A percentile compares a stretch with the other conserved stretches of the same genome.
Evolutionary conservation across 2,797 vertebrate species (phyloP).

Genomic region (Vipera ursinii): DNA sequence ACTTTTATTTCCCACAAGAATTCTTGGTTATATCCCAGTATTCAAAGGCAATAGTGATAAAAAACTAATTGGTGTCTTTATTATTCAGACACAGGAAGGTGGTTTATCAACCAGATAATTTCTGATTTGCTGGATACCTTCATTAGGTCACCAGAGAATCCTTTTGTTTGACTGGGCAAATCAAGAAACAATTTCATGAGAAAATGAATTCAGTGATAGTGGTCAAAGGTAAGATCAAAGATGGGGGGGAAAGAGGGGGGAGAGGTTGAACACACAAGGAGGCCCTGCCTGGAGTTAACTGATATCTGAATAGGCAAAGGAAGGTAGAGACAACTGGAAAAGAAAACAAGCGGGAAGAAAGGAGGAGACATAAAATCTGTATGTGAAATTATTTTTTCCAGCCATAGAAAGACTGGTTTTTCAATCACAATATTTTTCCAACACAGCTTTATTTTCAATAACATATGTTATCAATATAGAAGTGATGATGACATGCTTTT

Average conservation of each 20-base stretch:
- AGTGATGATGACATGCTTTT: background rate
- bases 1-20: conserved; percentile 12
- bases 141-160: background rate
- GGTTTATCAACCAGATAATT: background rate
- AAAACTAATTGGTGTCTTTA: background rate
- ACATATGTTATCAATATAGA: background rate
- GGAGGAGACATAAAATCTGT: background rate
- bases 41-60: background rate
- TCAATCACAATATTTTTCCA: background rate
- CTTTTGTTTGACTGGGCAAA: background rate
- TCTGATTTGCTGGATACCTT: background rate
- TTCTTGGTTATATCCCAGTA: background rate
- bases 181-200: background rate
- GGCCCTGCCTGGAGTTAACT: background rate
- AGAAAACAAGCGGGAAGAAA: background rate
- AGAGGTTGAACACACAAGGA: background rate
- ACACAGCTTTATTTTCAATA: background rate
- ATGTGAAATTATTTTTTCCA: background rate
- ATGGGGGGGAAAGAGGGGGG: too few species aligned
- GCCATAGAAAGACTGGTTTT: background rate
- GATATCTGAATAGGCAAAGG: background rate
- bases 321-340: background rate
- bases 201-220: background rate
- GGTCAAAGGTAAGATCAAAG: background rate
- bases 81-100: background rate